phyloP scores from a whole-genome alignment of 2,113 vertebrate genomes.

The Lontra canadensis region DNA sequence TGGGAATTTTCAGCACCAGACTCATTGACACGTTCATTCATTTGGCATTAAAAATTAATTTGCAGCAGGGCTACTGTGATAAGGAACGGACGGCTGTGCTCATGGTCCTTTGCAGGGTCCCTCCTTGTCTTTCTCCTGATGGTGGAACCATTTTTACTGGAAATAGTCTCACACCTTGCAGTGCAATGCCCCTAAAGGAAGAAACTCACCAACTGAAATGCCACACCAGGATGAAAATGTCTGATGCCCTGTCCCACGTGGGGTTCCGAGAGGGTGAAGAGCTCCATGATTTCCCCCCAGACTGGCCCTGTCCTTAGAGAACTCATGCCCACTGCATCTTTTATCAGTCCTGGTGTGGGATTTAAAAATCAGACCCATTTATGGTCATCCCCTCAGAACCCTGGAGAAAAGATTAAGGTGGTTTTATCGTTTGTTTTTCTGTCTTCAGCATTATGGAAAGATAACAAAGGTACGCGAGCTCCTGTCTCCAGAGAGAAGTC shows the following conservation, averaged over 20 bases:
- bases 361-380: not conserved
- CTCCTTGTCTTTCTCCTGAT: not conserved
- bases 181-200: not conserved
- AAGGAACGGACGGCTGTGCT: not conserved
- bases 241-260: not conserved
- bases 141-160: not conserved
- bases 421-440: not conserved
- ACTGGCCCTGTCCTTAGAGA: not conserved
- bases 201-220: not conserved
- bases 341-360: not conserved
- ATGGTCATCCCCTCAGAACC: not conserved
- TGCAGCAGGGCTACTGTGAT: not conserved
- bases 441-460: not conserved
- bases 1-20: not conserved
- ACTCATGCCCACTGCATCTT: not conserved
- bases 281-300: no score
- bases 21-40: not conserved
- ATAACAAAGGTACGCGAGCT: not conserved
- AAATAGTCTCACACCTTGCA: not conserved
- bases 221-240: not conserved
- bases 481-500: not conserved
- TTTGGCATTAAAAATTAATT: conserved; percentile 51
- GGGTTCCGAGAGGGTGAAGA: not conserved
- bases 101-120: not conserved
- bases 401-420: not conserved